Evolutionary conservation across 2,113 vertebrate species (phyloP).

Genomic region (Podocnemis expansa): DNA sequence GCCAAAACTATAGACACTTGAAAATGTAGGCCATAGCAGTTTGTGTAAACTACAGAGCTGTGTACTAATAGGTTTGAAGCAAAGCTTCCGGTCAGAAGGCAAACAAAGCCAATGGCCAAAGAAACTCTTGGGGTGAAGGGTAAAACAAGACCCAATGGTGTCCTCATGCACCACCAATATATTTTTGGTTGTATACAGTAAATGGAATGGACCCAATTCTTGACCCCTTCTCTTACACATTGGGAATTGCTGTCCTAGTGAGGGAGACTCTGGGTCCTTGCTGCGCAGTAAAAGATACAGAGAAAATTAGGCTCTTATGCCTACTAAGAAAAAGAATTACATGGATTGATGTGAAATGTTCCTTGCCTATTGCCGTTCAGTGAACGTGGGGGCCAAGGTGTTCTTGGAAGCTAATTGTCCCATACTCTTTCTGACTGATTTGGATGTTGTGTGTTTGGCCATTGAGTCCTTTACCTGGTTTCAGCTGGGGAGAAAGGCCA

Average conservation of each 20-base stretch:
- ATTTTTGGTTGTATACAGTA: not conserved
- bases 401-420: not conserved
- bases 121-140: not conserved
- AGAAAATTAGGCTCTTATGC: too few relatives aligned
- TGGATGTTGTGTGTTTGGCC: not conserved
- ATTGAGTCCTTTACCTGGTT: not conserved
- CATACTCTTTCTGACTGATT: fast-evolving
- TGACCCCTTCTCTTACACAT: not conserved
- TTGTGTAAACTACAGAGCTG: not conserved
- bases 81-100: not conserved
- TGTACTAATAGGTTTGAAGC: not conserved
- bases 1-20: not conserved
- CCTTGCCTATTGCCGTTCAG: not conserved
- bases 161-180: not conserved
- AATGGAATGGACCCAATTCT: not conserved
- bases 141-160: not conserved
- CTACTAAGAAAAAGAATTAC: not conserved
- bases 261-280: not conserved
- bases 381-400: not conserved
- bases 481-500: not conserved
- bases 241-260: not conserved
- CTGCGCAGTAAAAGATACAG: not conserved
- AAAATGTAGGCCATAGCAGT: not conserved
- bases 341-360: not conserved
- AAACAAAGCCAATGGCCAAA: not conserved